Base-by-base conservation (phyloP, 2,113 vertebrate species). In the Dasyornis broadbenti region DNA sequence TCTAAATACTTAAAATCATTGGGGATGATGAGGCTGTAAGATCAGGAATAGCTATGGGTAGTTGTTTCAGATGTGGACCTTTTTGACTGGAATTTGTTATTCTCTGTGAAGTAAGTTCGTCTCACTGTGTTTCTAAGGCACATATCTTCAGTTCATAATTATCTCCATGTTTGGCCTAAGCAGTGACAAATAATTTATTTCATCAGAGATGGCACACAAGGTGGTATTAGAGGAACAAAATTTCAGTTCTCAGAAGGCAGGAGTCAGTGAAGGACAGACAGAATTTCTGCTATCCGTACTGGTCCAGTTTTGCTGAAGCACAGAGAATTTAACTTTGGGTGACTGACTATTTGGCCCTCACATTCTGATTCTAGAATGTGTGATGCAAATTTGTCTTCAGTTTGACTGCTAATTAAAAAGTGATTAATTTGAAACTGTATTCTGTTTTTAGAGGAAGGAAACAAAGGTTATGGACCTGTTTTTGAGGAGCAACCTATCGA, bases 401-500 rank as follows among this genome's bases (percentile, higher is more conserved):
- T 84, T 92, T 89, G 24, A 28, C 77, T 82, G 14, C 37, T 79
- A 27, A 50, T 63, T 91, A 61, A 79, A 65, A 71, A 68, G 3
- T 10, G 0, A 69, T 78, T 86, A 1, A 90, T 91, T 82, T 95
- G 31, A 40, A 95, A 68, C 40, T 77, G 23, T 15, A 0, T 47
- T 90, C 47, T 69, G 8, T 90, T 97, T 96, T 89, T 98, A 98
- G 98, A 99, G 66, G 98, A 99, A 96, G 98, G 98, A 94, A 97
- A 96, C 89, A 98, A 98, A 97, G 98, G 98, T 93, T 99, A 98
- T 86, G 99, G 99, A 78, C 99, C 99, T 0, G 98, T 99, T 97
- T 99, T 99, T 98, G 99, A 99, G 97, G 99, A 99, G 88, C 99
- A 99, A 81, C 99, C 99, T 28, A 97, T 98, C 50, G 98, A 99